Evolutionary conservation across 2,888 invertebrate genomes (phyloP), one percentile per base, ranked within the genome.

Genomic region (Parelbella ahira): DNA sequence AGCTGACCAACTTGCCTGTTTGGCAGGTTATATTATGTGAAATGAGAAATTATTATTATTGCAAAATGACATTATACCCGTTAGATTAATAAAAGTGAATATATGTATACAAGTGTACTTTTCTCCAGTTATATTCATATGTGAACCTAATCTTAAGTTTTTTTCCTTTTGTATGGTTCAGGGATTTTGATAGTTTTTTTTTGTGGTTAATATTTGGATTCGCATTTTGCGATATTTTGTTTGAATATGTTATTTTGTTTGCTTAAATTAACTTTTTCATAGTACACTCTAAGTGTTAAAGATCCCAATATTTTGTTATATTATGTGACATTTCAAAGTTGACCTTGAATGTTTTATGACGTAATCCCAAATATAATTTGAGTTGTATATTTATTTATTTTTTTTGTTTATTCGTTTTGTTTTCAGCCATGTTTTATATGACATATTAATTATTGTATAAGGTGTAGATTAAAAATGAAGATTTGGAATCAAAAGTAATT

Each of bases 321-420:
- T 32, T 1, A 12, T 1, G 11, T 32, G 1, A n/a, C n/a, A 13
- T 4, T 25, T 6, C n/a, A n/a, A n/a, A n/a, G n/a, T n/a, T n/a
- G n/a, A n/a, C n/a, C n/a, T n/a, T n/a, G n/a, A n/a, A n/a, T n/a
- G n/a, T n/a, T n/a, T n/a, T n/a, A n/a, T n/a, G n/a, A 30, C 12
- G 24, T 39, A 8, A 39, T 39, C 32, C 39, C 15, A 19, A 12
- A 32, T 32, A 12, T 30, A 25, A 39, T 32, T 39, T 30, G 23
- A 11, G n/a, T 21, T 7, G 2, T 1, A n/a, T n/a, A n/a, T 10
- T 39, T 15, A 28, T 29, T 24, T 32, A 24, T 20, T 38, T 13
- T 38, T 11, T 24, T 7, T 38, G 10, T 32, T 18, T 32, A 11
- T 8, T 24, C 3, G n/a, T 38, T 18, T 23, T 23, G n/a, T 27